Base-by-base conservation (phyloP, 1,140 invertebrate species). In the Drosophila prosaltans region DNA sequence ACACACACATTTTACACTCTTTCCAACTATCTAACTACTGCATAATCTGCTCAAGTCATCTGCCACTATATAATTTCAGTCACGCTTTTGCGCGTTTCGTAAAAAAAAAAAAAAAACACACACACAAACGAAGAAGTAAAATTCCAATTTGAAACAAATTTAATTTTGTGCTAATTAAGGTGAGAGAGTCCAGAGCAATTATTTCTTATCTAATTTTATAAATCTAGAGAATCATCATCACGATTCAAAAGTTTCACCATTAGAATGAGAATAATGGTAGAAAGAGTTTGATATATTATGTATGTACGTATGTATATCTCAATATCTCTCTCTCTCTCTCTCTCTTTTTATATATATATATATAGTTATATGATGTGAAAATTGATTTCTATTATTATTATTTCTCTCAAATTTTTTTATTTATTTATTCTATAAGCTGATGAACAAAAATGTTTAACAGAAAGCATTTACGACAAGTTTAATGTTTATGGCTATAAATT, bases 381-480 rank as follows among this genome's bases (percentile, higher is more conserved):
- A 30, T 30, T 48, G 21, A 48, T 48, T 48, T 24, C 16, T 48
- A 61, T 77, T 63, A 9, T 70, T 60, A 59, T 48, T 21, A 48
- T 24, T 11, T 5, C 9, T 48, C 28, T 0, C 2, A 2, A 0
- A 30, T 30, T 30, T 30, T 30, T 30, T 30, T 4, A 30, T 16
- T 16, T 30, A 30, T 30, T 30, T 2, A 2, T 30, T 30, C 4
- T 30, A 30, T 30, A 30, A 30, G 28, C 28, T 30, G 28, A 16
- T 30, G 21, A 3, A 6, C 6, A 24, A 48, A 21, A 24, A 48
- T 48, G 45, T 7, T 1, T 7, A 24, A 21, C 16, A 43, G 41
- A 16, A 16, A 16, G 3, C n/a, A 8, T 8, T 21, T 48, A 21
- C 45, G 45, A 48, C 6, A 36, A 36, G 28, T 36, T 36, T 7